Evolutionary conservation across 2,888 invertebrate genomes (phyloP).

Genomic region (Metallyticus violacea): DNA sequence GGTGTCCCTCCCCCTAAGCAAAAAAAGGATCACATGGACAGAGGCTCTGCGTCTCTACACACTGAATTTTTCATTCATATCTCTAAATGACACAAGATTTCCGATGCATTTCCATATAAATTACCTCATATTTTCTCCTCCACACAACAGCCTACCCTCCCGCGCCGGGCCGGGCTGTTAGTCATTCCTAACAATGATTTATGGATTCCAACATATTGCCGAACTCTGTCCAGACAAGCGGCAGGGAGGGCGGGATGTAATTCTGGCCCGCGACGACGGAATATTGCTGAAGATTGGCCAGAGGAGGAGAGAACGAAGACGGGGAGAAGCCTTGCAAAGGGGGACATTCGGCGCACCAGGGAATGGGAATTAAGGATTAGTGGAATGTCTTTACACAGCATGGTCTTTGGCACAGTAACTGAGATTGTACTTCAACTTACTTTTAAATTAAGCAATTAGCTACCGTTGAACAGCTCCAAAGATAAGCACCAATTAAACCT

Average conservation of each 20-base stretch:
- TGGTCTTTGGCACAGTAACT: not conserved
- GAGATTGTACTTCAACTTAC: too few species aligned
- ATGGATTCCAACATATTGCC: conserved; percentile 53
- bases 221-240: conserved; percentile 33
- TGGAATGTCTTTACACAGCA: not conserved
- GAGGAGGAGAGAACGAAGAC: not conserved
- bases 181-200: conserved; percentile 54
- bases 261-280: conserved; percentile 14
- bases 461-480: too few species aligned
- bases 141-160: conserved; percentile 41
- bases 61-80: conserved; percentile 41
- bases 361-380: not conserved
- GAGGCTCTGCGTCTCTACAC: conserved; percentile 13
- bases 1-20: not conserved
- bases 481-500: too few species aligned
- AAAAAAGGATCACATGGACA: not conserved
- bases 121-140: conserved; percentile 52
- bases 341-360: not conserved
- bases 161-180: conserved; percentile 50
- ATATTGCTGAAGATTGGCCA: conserved; percentile 31
- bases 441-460: not conserved
- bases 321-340: not conserved
- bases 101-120: conserved; percentile 52
- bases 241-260: conserved; percentile 11
- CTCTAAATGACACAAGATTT: conserved; percentile 38